phyloP scores from a whole-genome alignment of 2,797 vertebrate genomes.

The Clarias platycephalus region DNA sequence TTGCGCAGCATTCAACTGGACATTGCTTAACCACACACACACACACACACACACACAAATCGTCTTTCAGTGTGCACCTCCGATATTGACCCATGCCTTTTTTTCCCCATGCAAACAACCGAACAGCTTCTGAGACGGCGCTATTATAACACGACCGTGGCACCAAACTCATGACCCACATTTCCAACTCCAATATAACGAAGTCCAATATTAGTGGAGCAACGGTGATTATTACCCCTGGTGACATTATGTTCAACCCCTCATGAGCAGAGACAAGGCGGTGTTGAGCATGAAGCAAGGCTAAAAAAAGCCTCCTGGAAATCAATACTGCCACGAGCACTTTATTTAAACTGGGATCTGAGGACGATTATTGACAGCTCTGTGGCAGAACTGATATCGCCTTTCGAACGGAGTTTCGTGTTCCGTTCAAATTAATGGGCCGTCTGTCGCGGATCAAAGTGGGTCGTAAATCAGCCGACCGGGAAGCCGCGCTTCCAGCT shows the following conservation, averaged over 20 bases:
- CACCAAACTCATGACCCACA: constrained; percentile 23
- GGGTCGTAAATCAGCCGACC: not conserved
- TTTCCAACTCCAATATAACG: constrained; percentile 26
- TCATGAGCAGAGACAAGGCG: constrained; percentile 44
- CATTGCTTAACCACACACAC: constrained; percentile 19
- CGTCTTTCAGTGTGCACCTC: constrained; percentile 50
- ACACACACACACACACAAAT: constrained; percentile 4
- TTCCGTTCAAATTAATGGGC: not conserved
- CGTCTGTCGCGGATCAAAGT: not conserved
- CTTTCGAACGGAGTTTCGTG: not conserved
- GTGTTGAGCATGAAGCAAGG: constrained; percentile 19
- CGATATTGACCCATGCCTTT: constrained; percentile 55
- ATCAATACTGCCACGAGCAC: constrained; percentile 47
- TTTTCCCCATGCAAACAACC: constrained; percentile 38
- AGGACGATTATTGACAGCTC: constrained; percentile 23
- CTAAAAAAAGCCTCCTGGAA: constrained; percentile 44
- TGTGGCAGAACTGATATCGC: not conserved
- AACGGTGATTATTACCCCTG: constrained; percentile 37
- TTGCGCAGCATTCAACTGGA: constrained; percentile 51
- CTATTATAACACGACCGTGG: constrained; percentile 9
- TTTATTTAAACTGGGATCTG: constrained; percentile 19
- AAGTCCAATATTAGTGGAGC: constrained; percentile 44
- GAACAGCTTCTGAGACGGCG: constrained; percentile 28
- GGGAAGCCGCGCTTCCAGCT: not conserved
- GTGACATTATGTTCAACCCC: constrained; percentile 44